Evolutionary conservation across 2,113 vertebrate species (phyloP).

Genomic region (Murina feae): DNA sequence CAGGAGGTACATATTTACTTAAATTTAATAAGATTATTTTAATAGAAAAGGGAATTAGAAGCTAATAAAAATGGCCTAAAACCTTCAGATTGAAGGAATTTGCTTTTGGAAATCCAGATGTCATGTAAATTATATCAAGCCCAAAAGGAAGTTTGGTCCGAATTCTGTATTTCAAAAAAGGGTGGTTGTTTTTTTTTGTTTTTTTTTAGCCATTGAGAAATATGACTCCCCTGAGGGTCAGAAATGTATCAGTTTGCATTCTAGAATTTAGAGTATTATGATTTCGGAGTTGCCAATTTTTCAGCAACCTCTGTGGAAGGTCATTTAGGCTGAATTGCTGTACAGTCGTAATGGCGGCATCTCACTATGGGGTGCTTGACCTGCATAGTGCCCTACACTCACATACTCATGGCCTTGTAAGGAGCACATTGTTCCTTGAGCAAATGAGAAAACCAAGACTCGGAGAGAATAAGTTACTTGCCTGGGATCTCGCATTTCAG

Average conservation of each 20-base stretch:
- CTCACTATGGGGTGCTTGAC: neutral
- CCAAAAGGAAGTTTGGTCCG: neutral
- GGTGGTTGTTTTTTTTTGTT: fast-evolving
- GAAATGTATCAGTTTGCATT: neutral
- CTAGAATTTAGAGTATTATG: neutral
- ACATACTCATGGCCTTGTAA: neutral
- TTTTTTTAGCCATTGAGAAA: neutral
- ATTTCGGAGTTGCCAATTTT: neutral
- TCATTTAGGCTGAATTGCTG: neutral
- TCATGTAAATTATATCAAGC: neutral
- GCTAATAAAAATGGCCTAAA: neutral
- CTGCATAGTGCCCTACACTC: neutral
- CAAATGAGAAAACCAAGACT: neutral
- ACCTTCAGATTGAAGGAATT: neutral
- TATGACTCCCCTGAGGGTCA: neutral
- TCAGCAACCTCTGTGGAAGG: neutral
- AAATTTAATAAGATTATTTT: slow-evolving; percentile 18
- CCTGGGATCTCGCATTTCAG: neutral
- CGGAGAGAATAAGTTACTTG: neutral
- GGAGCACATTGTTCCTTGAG: neutral
- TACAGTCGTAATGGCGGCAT: neutral
- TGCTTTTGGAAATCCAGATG: neutral
- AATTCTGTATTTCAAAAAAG: neutral
- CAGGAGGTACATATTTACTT: neutral
- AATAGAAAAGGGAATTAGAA: neutral